Conservation (phyloP, 2,888 invertebrate genomes). For the Nemapogon koenigi region DNA sequence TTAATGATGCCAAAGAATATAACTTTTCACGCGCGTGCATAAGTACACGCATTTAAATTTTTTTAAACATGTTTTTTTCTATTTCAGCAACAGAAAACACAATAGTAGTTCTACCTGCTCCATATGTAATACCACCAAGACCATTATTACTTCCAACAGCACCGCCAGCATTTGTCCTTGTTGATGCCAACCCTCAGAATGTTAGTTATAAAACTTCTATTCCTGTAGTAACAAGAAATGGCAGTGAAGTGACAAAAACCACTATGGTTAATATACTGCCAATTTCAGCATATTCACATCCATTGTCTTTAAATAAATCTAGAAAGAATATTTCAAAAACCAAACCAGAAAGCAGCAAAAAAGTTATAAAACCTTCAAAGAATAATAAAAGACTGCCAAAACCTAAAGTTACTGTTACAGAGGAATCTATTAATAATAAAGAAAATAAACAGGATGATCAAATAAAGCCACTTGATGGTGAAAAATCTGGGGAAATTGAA, state of each 20-base stretch:
- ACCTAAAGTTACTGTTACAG: background rate
- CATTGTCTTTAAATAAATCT: conserved; percentile 30
- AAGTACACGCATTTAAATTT: too few species aligned
- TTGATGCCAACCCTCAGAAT: conserved; percentile 41
- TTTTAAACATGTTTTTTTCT: conserved; percentile 11
- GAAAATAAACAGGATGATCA: conserved; percentile 15
- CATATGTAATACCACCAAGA: conserved; percentile 52
- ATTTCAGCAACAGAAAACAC: conserved; percentile 47
- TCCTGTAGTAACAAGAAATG: conserved; percentile 38
- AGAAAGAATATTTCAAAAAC: conserved; percentile 22
- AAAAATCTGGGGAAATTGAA: conserved; percentile 13
- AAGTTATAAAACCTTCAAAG: conserved; percentile 21
- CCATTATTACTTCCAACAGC: conserved; percentile 43
- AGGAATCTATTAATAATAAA: conserved; percentile 10
- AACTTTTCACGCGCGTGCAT: too few species aligned
- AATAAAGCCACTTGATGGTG: conserved; percentile 13
- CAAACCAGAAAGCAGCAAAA: conserved; percentile 25
- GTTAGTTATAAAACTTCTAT: conserved; percentile 32
- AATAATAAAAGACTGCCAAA: conserved; percentile 17
- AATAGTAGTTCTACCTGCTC: conserved; percentile 46
- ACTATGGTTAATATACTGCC: conserved; percentile 58
- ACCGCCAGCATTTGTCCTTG: conserved; percentile 45
- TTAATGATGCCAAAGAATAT: too few species aligned
- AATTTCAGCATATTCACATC: conserved; percentile 54
- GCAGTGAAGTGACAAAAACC: conserved; percentile 48